A percentile compares a stretch with the other conserved stretches of the same genome.
Evolutionary conservation across 2,888 invertebrate genomes (phyloP).

Genomic region (Drosophila borealis): DNA sequence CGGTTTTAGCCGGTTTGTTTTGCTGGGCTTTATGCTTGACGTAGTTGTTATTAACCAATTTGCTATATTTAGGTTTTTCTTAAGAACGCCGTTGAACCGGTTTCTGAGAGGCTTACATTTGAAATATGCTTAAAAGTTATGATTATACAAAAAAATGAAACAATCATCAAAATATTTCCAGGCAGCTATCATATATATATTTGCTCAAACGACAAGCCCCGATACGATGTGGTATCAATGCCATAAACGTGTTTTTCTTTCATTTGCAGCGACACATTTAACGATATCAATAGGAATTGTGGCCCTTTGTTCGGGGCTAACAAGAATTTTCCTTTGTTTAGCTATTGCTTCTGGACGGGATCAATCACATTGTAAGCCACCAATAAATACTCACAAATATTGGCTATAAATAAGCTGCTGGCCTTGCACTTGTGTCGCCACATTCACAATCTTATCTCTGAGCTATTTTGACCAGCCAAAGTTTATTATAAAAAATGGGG

Average conservation of each 20-base stretch:
- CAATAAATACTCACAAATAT: conserved; percentile 32
- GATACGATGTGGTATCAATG: conserved; percentile 14
- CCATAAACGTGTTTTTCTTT: conserved; percentile 33
- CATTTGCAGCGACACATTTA: conserved; percentile 31
- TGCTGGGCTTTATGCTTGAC: conserved; percentile 29
- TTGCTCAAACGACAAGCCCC: conserved; percentile 26
- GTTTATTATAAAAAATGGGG: conserved; percentile 2
- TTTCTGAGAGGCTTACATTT: conserved; percentile 47
- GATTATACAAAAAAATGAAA: conserved; percentile 7
- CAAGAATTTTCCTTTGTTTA: conserved; percentile 34
- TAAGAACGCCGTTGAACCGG: conserved; percentile 47
- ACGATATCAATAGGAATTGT: conserved; percentile 5
- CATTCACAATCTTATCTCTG: conserved; percentile 53
- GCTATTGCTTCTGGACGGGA: conserved; percentile 6
- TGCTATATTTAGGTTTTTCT: conserved; percentile 43
- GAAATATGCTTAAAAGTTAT: conserved; percentile 9
- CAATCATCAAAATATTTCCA: conserved; percentile 1
- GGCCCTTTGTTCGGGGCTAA: conserved; percentile 16
- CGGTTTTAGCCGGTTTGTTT: conserved; percentile 43
- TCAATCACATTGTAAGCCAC: conserved; percentile 39
- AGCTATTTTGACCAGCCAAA: conserved; percentile 5
- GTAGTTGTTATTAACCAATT: conserved; percentile 38
- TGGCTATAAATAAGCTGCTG: conserved; percentile 39
- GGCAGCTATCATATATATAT: conserved; percentile 25
- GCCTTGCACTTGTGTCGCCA: conserved; percentile 11